Base-by-base conservation (phyloP, 2,113 vertebrate species). In the Edolisoma coerulescens region DNA sequence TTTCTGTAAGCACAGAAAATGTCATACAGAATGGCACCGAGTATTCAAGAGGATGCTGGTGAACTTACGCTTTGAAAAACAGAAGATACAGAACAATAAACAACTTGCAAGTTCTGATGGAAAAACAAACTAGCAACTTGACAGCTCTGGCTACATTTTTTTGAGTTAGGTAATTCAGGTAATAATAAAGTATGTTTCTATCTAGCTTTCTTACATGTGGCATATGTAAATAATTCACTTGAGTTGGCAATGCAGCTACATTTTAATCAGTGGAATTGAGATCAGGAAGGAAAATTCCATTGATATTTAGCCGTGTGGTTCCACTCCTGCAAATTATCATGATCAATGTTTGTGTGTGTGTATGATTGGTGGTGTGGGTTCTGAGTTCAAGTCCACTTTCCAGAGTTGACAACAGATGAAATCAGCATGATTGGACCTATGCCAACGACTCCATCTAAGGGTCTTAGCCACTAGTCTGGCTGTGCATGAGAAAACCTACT, bases 371-470 rank as follows among this genome's bases (percentile, higher is more conserved):
- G 75, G 71, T 47, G 33, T 61, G 42, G 53, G 52, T 60, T 90
- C 73, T 84, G 83, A 88, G 84, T 95, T 89, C 90, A 88, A 57
- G 87, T 71, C 61, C 59, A 8, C 84, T 95, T 91, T 90, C 60
- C 71, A 59, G 79, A 90, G 73, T 3, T 94, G 85, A 77, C 0
- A 9, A 33, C 76, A 84, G 86, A 90, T 84, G 76, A 90, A 93
- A 76, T 93, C 69, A 81, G 64, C 60, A 44, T 75, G 41, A 50
- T 10, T 95, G 93, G 77, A 84, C 28, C n/a, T 22, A 13, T 81
- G 86, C 90, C 94, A 96, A 84, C 61, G 53, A 65, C 57, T 84
- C 69, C 80, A 87, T 96, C 88, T 93, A 49, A 87, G 93, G 80
- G 95, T 90, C 88, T 92, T 86, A 80, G 71, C 71, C 60, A 20